phyloP scores from a whole-genome alignment of 2,797 vertebrate genomes.

The Centropyge bicolor region DNA sequence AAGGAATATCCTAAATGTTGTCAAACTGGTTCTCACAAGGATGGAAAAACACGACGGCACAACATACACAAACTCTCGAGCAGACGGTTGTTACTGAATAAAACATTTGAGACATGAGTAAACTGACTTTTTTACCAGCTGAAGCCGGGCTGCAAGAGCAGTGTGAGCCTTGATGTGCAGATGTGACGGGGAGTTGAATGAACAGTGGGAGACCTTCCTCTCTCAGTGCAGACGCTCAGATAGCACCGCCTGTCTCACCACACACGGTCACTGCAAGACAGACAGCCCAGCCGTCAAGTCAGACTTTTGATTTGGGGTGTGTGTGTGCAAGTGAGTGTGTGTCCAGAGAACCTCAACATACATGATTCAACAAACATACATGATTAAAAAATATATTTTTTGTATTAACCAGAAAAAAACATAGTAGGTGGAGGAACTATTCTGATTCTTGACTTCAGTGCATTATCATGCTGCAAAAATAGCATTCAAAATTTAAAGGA shows the following conservation, averaged over 20 bases:
- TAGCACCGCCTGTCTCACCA: constrained; percentile 24
- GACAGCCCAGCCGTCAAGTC: not conserved
- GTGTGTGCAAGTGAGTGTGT: not conserved
- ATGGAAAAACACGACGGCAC: constrained; percentile 5
- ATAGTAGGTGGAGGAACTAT: not conserved
- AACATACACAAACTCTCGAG: constrained; percentile 26
- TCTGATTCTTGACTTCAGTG: not conserved
- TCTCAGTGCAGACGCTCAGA: constrained; percentile 34
- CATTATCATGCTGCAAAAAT: not conserved
- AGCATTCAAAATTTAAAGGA: not conserved
- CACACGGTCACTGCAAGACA: constrained; percentile 13
- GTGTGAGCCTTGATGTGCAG: constrained; percentile 69
- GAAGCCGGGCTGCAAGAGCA: constrained; percentile 48
- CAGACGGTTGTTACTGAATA: constrained; percentile 66
- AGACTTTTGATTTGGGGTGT: not conserved
- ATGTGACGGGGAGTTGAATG: constrained; percentile 63
- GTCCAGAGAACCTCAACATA: not conserved
- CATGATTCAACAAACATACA: not conserved
- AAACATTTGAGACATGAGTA: constrained; percentile 69
- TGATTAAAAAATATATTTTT: not conserved
- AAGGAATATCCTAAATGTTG: constrained; percentile 16
- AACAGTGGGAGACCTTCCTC: constrained; percentile 37
- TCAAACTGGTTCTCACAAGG: constrained; percentile 23
- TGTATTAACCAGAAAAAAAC: not conserved
- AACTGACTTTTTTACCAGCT: constrained; percentile 50